Conservation (phyloP, 2,797 vertebrate species). For the Sebastiscus tertius region DNA sequence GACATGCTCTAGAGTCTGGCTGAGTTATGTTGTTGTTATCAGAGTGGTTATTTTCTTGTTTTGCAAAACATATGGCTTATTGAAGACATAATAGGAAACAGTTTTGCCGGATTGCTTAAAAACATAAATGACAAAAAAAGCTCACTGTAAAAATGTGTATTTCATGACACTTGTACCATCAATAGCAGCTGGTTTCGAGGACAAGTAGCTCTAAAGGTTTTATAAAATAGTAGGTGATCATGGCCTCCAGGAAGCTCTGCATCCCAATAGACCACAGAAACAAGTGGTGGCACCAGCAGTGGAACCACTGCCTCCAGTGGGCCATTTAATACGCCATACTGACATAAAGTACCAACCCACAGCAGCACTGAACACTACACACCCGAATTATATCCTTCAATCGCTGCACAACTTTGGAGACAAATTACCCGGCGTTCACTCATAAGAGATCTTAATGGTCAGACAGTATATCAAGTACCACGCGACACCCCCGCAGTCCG, state of each 20-base stretch:
- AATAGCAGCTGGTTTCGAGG: background rate
- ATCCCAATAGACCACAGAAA: background rate
- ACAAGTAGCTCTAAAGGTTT: background rate
- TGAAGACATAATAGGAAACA: background rate
- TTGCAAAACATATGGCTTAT: constrained; percentile 17
- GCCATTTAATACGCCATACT: background rate
- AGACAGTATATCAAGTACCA: constrained; percentile 38
- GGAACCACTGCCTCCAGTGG: background rate
- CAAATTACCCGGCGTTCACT: constrained; percentile 57
- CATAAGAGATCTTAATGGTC: constrained; percentile 63
- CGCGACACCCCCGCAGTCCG: constrained; percentile 18
- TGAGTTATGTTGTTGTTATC: background rate
- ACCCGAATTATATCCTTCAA: constrained; percentile 40
- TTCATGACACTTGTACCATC: background rate
- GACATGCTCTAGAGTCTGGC: background rate
- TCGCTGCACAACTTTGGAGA: constrained; percentile 26
- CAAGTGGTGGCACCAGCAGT: background rate
- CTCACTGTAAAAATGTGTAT: background rate
- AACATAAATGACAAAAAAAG: background rate
- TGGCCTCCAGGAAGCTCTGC: background rate
- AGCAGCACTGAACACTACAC: constrained; percentile 10
- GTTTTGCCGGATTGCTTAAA: background rate
- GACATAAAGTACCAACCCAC: background rate
- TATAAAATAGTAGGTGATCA: background rate
- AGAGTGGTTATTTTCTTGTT: background rate